Evolutionary conservation across 2,797 vertebrate species (phyloP).

Genomic region (Danio choprae): DNA sequence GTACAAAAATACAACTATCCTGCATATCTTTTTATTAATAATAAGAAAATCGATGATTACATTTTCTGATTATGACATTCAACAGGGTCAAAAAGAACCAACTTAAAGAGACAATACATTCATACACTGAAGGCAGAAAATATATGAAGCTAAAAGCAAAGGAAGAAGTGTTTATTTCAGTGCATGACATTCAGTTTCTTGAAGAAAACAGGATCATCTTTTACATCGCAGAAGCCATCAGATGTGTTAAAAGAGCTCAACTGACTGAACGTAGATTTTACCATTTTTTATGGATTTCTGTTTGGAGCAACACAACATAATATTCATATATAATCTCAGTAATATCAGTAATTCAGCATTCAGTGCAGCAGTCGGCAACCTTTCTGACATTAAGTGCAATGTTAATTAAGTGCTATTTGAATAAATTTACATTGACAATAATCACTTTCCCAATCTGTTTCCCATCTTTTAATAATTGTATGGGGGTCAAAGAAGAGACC

Average conservation of each 20-base stretch:
- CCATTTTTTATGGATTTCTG: background rate
- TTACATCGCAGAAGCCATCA: background rate
- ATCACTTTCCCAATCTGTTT: too few species aligned
- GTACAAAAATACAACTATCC: background rate
- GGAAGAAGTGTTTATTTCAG: background rate
- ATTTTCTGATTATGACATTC: slow-evolving; percentile 3
- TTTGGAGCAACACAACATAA: background rate
- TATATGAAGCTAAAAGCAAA: slow-evolving; percentile 14
- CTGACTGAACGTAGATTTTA: background rate
- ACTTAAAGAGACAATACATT: background rate
- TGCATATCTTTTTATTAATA: slow-evolving; percentile 8
- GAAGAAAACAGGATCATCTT: background rate
- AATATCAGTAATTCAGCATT: background rate
- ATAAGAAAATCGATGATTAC: background rate
- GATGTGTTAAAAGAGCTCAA: background rate
- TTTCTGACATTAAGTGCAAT: background rate
- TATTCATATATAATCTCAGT: too few species aligned
- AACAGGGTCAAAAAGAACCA: background rate
- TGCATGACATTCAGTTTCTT: background rate
- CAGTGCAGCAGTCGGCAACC: background rate
- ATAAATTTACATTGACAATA: too few species aligned
- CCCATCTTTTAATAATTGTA: too few species aligned
- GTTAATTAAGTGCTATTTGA: background rate
- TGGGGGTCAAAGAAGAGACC: too few species aligned
- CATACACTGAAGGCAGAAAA: background rate